These are phyloP conservation scores for Amphiura filiformis DNA, from an alignment of 35 echinoderm and acorn worm genomes.

Conservation along the genomic window DNA sequence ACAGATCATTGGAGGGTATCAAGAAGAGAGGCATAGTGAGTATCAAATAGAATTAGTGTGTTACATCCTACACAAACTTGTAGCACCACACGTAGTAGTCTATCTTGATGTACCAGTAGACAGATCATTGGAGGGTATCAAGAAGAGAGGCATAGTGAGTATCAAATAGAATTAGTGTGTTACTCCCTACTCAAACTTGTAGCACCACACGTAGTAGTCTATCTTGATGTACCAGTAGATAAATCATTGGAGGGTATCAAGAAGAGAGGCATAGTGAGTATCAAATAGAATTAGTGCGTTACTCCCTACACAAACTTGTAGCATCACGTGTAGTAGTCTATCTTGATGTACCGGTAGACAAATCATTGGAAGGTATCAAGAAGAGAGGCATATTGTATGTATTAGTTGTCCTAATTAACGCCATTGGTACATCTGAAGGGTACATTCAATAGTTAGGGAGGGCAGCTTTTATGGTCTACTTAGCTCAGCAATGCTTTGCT, in stretches of 20 bases:
- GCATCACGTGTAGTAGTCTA: slow-evolving; percentile 78
- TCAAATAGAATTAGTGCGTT: not conserved
- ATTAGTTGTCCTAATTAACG: no score
- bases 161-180: not conserved
- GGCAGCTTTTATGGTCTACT: no score
- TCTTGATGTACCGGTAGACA: slow-evolving; percentile 69
- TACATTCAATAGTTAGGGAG: no score
- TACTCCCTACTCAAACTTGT: slow-evolving; percentile 45
- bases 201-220: slow-evolving; percentile 75
- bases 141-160: slow-evolving; percentile 78
- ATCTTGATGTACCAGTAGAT: slow-evolving; percentile 76
- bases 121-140: slow-evolving; percentile 47
- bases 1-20: slow-evolving; percentile 49
- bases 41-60: not conserved
- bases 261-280: slow-evolving; percentile 77
- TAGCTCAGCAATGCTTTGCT: no score
- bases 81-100: slow-evolving; percentile 68
- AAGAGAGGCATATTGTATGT: slow-evolving; percentile 65
- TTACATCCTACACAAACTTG: slow-evolving; percentile 40
- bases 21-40: slow-evolving; percentile 81
- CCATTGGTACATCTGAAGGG: no score
- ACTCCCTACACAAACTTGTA: slow-evolving; percentile 47
- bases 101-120: slow-evolving; percentile 81
- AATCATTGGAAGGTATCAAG: slow-evolving; percentile 58
- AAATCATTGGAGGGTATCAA: slow-evolving; percentile 57